Evolutionary conservation across 2,888 invertebrate species (phyloP).

Genomic region (Nymphalis c-album): DNA sequence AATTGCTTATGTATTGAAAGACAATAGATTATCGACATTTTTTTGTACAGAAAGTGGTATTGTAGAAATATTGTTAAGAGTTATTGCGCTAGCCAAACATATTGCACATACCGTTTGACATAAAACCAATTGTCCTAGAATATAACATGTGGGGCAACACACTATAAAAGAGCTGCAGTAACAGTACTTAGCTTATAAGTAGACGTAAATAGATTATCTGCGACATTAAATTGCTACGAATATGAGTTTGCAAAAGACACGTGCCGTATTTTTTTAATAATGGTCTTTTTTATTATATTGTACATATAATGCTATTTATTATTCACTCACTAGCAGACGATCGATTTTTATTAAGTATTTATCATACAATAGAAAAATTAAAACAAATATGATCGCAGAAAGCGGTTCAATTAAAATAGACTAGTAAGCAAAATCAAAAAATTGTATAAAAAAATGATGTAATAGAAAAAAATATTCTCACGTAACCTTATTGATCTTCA

Average conservation of each 20-base stretch:
- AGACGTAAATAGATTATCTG: constrained; percentile 12
- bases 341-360: too few relatives aligned
- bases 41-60: constrained; percentile 23
- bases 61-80: constrained; percentile 32
- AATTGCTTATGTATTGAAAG: constrained; percentile 26
- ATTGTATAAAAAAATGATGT: too few relatives aligned
- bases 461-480: too few relatives aligned
- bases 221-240: constrained; percentile 14
- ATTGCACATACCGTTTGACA: constrained; percentile 36
- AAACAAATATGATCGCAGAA: too few relatives aligned
- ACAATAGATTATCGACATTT: constrained; percentile 27
- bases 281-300: neutral
- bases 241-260: constrained; percentile 8
- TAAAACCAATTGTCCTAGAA: constrained; percentile 36
- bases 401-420: too few relatives aligned
- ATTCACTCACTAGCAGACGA: too few relatives aligned
- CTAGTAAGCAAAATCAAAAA: too few relatives aligned
- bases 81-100: constrained; percentile 39
- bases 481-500: too few relatives aligned
- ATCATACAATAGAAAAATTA: too few relatives aligned
- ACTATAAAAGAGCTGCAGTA: constrained; percentile 20
- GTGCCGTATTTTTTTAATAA: neutral
- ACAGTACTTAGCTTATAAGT: constrained; percentile 9
- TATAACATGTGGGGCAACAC: constrained; percentile 17
- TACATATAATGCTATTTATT: neutral